phyloP scores from a whole-genome alignment of 2,113 vertebrate genomes.

The Herpailurus yagouaroundi region DNA sequence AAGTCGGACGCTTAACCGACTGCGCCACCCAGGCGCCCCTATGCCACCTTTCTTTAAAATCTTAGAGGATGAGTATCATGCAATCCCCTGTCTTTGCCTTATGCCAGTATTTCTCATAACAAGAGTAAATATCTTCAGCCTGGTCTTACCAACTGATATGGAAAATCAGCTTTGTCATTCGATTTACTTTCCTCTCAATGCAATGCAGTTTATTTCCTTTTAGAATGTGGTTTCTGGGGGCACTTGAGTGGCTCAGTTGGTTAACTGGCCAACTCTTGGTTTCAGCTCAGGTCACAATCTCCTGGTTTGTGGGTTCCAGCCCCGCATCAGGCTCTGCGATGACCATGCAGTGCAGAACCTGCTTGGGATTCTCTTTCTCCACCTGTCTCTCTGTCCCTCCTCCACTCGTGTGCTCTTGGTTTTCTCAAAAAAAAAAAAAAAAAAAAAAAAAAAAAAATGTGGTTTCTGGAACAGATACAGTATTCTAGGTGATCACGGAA shows the following conservation, averaged over 20 bases:
- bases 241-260: no score
- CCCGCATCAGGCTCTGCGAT: accelerated
- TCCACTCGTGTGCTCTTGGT: no score
- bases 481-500: background rate
- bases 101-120: background rate
- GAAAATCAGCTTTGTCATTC: background rate
- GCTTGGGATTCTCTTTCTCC: no score
- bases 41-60: background rate
- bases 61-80: background rate
- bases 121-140: background rate
- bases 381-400: no score
- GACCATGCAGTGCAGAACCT: no score
- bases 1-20: no score
- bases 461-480: background rate
- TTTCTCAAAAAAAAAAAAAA: background rate
- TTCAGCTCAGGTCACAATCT: no score
- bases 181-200: background rate
- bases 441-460: background rate
- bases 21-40: no score
- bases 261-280: no score
- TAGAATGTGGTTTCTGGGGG: background rate
- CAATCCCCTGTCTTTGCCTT: background rate
- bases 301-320: no score
- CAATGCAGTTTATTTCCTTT: background rate
- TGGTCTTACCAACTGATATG: background rate